phyloP scores from a whole-genome alignment of 2,113 vertebrate species.

The Pachyramphus minor region DNA sequence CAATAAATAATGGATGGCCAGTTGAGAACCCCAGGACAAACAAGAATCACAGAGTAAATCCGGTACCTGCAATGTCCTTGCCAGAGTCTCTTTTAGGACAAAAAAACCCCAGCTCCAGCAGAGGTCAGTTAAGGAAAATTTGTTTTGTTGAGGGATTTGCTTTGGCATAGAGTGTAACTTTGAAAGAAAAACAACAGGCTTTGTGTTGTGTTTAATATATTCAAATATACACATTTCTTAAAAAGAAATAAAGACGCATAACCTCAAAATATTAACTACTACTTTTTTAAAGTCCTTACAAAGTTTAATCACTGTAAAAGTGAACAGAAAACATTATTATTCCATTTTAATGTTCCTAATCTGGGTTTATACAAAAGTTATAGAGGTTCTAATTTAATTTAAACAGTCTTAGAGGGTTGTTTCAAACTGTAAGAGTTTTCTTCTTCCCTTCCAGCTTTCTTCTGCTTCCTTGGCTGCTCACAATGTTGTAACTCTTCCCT shows the following conservation, averaged over 20 bases:
- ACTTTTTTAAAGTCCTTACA: background rate
- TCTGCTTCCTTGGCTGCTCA: background rate
- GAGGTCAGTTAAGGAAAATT: slow-evolving; percentile 19
- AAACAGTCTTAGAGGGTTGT: background rate
- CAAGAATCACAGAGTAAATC: background rate
- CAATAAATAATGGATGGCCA: background rate
- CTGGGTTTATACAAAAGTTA: background rate
- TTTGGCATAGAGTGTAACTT: background rate
- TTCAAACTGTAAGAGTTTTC: background rate
- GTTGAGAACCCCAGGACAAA: background rate
- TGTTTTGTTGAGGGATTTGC: background rate
- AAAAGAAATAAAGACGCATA: background rate
- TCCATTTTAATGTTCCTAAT: background rate
- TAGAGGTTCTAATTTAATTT: background rate
- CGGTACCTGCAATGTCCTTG: background rate
- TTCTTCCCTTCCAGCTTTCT: background rate
- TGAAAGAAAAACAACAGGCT: background rate
- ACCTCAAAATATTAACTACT: background rate
- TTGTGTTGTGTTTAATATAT: background rate
- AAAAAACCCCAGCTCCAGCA: background rate
- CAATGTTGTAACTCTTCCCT: background rate
- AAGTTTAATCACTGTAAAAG: background rate
- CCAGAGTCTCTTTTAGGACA: background rate
- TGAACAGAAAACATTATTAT: background rate
- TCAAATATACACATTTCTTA: background rate